Percentiles rank a stretch among this genome's conserved stretches.
Evolutionary conservation across 2,888 invertebrate species (phyloP).

Genomic region (Chorisops tibialis): DNA sequence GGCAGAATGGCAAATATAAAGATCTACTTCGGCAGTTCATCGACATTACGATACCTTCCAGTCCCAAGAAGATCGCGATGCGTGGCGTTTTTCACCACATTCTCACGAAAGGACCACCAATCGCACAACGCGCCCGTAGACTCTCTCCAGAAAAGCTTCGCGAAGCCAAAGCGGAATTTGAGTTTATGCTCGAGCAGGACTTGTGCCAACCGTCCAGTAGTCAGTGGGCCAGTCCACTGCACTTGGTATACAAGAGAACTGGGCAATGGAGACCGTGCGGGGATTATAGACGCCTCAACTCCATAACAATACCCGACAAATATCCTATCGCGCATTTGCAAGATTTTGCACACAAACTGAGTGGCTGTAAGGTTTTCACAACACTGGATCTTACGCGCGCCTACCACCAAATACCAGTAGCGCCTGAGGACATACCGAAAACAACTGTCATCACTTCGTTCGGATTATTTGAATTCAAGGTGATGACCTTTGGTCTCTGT

Average conservation of each 20-base stretch:
- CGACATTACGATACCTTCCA: background rate
- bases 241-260: slow-evolving; percentile 25
- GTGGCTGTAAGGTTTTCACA: slow-evolving; percentile 32
- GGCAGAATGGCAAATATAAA: background rate
- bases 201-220: slow-evolving; percentile 25
- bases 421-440: slow-evolving; percentile 38
- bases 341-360: slow-evolving; percentile 19
- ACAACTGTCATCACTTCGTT: slow-evolving; percentile 43
- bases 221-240: slow-evolving; percentile 20
- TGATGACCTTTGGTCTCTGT: slow-evolving; percentile 43
- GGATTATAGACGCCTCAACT: background rate
- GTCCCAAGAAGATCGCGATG: background rate
- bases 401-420: slow-evolving; percentile 42
- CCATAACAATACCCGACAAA: background rate
- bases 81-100: slow-evolving; percentile 26
- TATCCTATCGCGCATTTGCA: slow-evolving; percentile 16
- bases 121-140: slow-evolving; percentile 15
- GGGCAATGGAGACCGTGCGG: too few relatives aligned
- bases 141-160: slow-evolving; percentile 17
- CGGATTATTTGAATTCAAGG: slow-evolving; percentile 40
- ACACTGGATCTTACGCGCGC: slow-evolving; percentile 39
- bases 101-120: slow-evolving; percentile 22
- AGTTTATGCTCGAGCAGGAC: slow-evolving; percentile 14
- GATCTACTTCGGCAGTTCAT: background rate
- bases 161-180: slow-evolving; percentile 27